These are phyloP conservation scores for Chelonoidis abingdonii DNA, from an alignment of 2,113 vertebrate species.

Conservation along the genomic window DNA sequence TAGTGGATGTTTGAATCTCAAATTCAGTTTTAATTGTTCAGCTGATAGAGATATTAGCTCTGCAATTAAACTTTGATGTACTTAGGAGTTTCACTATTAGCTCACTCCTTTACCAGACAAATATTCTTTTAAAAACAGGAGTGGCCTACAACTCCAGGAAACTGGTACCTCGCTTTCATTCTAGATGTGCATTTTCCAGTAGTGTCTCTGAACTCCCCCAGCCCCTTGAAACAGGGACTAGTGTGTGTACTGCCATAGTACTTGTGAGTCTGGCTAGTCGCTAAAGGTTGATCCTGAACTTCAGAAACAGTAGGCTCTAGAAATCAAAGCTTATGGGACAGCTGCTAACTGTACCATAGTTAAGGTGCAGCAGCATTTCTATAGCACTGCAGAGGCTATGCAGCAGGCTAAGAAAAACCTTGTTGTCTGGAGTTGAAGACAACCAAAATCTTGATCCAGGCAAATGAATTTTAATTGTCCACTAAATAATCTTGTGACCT, in stretches of 20 bases:
- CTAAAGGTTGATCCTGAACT: not conserved
- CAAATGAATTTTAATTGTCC: not conserved
- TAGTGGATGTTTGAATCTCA: not conserved
- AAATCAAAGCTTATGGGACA: rapidly evolving
- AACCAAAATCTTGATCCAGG: rapidly evolving
- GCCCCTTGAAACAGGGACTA: not conserved
- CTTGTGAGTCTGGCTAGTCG: not conserved
- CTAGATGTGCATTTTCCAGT: not conserved
- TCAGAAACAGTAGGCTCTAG: not conserved
- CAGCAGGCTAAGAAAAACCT: not conserved
- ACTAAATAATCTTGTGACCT: not conserved
- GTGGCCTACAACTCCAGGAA: not conserved
- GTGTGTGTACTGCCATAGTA: rapidly evolving
- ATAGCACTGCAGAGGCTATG: not conserved
- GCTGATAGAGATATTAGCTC: not conserved
- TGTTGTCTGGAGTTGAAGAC: not conserved
- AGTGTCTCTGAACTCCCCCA: not conserved
- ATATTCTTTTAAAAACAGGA: not conserved
- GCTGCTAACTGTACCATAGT: not conserved
- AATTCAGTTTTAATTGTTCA: not conserved
- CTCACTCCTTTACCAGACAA: not conserved
- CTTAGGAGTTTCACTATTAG: not conserved
- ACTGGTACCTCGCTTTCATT: rapidly evolving
- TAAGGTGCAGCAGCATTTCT: not conserved
- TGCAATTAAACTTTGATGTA: not conserved